Conservation (phyloP, 2,888 invertebrate species). For the Pilophorus perplexus region DNA sequence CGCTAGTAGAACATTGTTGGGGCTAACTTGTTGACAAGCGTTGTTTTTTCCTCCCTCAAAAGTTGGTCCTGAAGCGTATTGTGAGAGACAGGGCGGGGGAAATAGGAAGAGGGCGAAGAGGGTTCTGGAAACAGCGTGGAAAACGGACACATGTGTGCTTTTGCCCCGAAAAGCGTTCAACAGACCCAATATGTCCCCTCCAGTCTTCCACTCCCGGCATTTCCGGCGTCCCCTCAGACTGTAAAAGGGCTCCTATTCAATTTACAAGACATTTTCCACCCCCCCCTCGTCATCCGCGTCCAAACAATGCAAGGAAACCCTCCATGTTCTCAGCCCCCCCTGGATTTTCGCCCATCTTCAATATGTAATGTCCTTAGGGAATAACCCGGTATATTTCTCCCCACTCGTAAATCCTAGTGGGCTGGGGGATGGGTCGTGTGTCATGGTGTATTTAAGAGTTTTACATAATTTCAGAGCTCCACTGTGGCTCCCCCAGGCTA, state of each 20-base stretch:
- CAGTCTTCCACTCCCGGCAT: neutral
- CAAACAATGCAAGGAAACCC: constrained; percentile 1
- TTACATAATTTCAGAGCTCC: constrained; percentile 18
- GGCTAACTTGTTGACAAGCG: constrained; percentile 28
- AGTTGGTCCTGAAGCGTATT: constrained; percentile 22
- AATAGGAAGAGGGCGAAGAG: neutral
- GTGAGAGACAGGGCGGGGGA: constrained; percentile 8
- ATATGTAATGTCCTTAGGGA: constrained; percentile 36
- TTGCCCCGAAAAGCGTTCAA: constrained; percentile 29
- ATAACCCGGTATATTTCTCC: constrained; percentile 6
- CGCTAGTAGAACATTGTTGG: constrained; percentile 10
- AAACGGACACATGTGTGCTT: constrained; percentile 27
- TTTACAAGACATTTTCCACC: constrained; percentile 32
- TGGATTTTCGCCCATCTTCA: constrained; percentile 33
- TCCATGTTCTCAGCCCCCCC: neutral
- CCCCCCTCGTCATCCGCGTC: too few species aligned
- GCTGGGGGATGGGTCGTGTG: constrained; percentile 8
- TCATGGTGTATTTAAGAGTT: constrained; percentile 13
- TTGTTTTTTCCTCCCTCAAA: constrained; percentile 26
- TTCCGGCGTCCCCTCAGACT: neutral
- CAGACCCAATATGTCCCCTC: constrained; percentile 22
- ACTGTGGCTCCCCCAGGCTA: too few species aligned
- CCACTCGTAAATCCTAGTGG: constrained; percentile 10
- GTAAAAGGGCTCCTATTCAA: constrained; percentile 16
- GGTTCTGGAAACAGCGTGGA: neutral